A percentile compares a stretch with the other conserved stretches of the same genome.
Conservation (phyloP, 2,113 vertebrate genomes). For the human region GRCh38 chr7:86935001-86935500, state of each 20-base stretch:
- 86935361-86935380: not conserved
- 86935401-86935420: not conserved
- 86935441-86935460: not conserved
- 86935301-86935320: not conserved
- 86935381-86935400: not conserved
- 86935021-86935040: not conserved
- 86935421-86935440: not conserved
- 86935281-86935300: not conserved
- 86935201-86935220: not conserved
- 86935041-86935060: not conserved
- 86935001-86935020: not conserved
- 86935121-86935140: not conserved
- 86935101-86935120: not conserved
- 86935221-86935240: not conserved
- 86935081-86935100: not conserved
- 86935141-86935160: not conserved
- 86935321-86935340: not conserved
- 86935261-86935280: not conserved
- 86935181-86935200: not conserved
- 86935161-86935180: not conserved
- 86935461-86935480: not conserved
- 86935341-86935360: not conserved
- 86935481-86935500: not conserved
- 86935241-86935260: too few species aligned
- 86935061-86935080: not conserved